Evolutionary conservation across 2,113 vertebrate genomes (phyloP).

Genomic region (Jacana jacana): DNA sequence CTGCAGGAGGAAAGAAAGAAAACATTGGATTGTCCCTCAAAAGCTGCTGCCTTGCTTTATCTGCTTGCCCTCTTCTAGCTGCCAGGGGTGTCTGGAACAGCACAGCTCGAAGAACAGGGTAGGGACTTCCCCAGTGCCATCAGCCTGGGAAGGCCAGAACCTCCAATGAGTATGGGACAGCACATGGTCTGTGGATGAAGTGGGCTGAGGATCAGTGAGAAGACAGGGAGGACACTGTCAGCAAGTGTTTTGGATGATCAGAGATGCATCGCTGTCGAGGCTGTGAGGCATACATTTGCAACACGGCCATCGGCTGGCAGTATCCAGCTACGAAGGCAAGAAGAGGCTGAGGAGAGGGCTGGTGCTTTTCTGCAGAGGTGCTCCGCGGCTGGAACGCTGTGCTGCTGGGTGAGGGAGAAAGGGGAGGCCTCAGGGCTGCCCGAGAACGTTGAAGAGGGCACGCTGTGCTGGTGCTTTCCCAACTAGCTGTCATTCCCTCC

Average conservation of each 20-base stretch:
- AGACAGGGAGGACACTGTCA: background rate
- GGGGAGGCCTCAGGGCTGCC: background rate
- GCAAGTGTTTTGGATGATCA: background rate
- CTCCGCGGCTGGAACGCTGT: background rate
- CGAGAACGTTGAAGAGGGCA: background rate
- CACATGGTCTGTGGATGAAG: background rate
- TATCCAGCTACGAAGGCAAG: background rate
- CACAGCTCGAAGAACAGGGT: background rate
- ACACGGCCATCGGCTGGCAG: background rate
- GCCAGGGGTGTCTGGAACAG: background rate
- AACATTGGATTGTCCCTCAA: background rate
- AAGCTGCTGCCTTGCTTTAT: background rate
- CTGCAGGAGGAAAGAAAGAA: background rate
- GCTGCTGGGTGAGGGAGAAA: background rate
- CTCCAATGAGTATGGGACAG: background rate
- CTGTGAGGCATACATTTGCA: background rate
- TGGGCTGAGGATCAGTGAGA: background rate
- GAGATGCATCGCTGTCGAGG: rapidly evolving
- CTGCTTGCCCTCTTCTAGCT: background rate
- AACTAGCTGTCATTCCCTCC: background rate
- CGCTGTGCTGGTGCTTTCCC: background rate
- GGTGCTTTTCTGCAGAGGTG: background rate
- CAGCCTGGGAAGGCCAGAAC: background rate
- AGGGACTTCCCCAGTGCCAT: background rate
- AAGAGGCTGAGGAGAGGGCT: background rate